Base-by-base conservation (phyloP, 2,797 vertebrate species). In the Arnoldichthys spilopterus region DNA sequence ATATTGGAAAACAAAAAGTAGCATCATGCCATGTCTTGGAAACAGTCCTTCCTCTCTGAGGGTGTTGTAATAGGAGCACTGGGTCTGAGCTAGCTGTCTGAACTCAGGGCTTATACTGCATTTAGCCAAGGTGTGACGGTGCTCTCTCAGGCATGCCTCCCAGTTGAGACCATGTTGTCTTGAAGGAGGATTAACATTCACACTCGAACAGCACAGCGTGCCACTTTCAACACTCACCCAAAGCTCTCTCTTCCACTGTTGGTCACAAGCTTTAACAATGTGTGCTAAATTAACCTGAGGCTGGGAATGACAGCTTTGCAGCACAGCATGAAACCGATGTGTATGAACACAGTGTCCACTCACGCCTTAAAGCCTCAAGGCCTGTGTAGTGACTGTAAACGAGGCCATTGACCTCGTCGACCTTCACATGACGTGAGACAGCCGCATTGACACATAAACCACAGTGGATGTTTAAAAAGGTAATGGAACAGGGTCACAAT, bases 401-500 rank as follows among this genome's bases (percentile, higher is more conserved):
- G 22, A 72, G 45, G 9, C 72, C 45, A 30, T 71, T 79, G 76
- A 79, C 72, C 67, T 56, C 45, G 34, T 54, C 61, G 73, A 72
- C 54, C 37, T 81, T 78, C 24, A 22, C 30, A 78, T 63, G 56
- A 72, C 47, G 61, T 62, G 28, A 56, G 26, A 66, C 32, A 53
- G 58, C 15, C 73, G 6, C 53, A 24, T 16, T 70, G 51, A 3
- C 34, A 64, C 53, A 34, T 20, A 61, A 58, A 22, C 54, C 45
- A 70, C 37, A 22, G 56, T 74, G 34, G 70, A 53, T 56, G 43
- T 81, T 74, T 59, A 49, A 61, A 32, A 61, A 76, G 72, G 68
- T 81, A 67, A 73, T 76, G 22, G n/a, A 40, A 64, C 72, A 62
- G 75, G 72, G 76, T 81, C 76, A 85, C 20, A 45, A 51, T 72